Base-by-base conservation (phyloP, 1,140 invertebrate genomes). In the Leptinotarsa defecta region DNA sequence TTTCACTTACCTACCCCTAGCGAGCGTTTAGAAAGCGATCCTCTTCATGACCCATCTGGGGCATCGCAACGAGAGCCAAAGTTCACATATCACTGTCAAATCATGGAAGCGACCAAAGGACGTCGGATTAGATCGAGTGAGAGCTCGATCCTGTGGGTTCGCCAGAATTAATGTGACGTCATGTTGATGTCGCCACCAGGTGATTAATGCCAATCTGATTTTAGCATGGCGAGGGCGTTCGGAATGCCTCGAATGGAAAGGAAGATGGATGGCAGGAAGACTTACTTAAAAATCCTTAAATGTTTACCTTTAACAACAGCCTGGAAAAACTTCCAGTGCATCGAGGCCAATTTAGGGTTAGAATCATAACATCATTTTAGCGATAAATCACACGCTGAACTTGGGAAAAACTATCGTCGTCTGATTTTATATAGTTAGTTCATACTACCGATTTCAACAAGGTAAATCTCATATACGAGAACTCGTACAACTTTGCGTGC, bases 121-220 rank as follows among this genome's bases (percentile, higher is more conserved):
- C 48, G 76, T 27, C 68, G 69, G 74, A 77, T 74, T 75, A 71
- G 71, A 73, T 74, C 63, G 48, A 75, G 73, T 69, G 63, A 76
- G 74, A 24, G 48, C 69, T 74, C 70, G 24, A 73, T 27, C 34
- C 24, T 49, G 71, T 63, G 71, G 63, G 62, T 52, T 61, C 71
- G 77, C 75, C 75, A 74, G 75, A 81, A 81, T 81, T 81, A 80
- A 81, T 81, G 79, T 81, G 80, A 79, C 78, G 80, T 81, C 79
- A 77, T 78, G 77, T 79, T 74, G 75, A 72, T 77, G 79, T 80
- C 80, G 72, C 77, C 78, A 75, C 74, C 80, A 81, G 78, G 80
- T 81, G 80, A 81, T 81, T 81, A 81, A 81, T 81, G 80, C n/a
- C 52, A 19, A 57, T 77, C 74, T 71, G 75, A 81, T 80, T 79